phyloP scores from a whole-genome alignment of 2,888 invertebrate genomes.

The Dynastes maya region DNA sequence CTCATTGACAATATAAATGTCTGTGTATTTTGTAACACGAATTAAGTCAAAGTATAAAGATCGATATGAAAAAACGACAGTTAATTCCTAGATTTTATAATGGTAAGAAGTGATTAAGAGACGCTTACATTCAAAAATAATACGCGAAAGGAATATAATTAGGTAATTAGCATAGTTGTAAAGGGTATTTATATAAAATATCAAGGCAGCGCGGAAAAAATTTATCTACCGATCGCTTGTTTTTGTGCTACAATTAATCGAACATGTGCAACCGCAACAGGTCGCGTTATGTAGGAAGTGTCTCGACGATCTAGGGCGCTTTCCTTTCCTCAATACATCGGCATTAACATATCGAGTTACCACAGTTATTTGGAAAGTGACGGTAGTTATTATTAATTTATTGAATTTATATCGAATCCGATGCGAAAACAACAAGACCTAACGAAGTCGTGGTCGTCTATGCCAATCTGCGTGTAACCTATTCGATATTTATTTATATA shows the following conservation, averaged over 20 bases:
- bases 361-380: constrained; percentile 51
- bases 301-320: constrained; percentile 36
- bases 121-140: neutral
- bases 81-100: too few relatives aligned
- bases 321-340: constrained; percentile 45
- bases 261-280: constrained; percentile 30
- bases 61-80: too few relatives aligned
- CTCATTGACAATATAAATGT: too few relatives aligned
- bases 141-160: constrained; percentile 6
- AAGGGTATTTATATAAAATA: constrained; percentile 15
- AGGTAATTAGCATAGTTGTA: neutral
- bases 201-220: constrained; percentile 9
- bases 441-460: constrained; percentile 12
- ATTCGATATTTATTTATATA: constrained; percentile 14
- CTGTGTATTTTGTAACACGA: too few relatives aligned
- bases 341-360: constrained; percentile 46
- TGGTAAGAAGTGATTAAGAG: too few relatives aligned
- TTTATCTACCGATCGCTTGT: constrained; percentile 14
- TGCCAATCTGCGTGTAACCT: neutral
- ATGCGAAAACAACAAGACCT: constrained; percentile 1
- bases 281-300: constrained; percentile 45
- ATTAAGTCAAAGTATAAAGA: too few relatives aligned
- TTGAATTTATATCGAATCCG: constrained; percentile 35
- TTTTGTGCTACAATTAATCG: constrained; percentile 22
- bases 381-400: constrained; percentile 45